Percentiles rank a stretch among this genome's conserved stretches.
These are phyloP conservation scores for Herpetotheres cachinnans DNA, from an alignment of 2,113 vertebrate species.

Conservation along the genomic window DNA sequence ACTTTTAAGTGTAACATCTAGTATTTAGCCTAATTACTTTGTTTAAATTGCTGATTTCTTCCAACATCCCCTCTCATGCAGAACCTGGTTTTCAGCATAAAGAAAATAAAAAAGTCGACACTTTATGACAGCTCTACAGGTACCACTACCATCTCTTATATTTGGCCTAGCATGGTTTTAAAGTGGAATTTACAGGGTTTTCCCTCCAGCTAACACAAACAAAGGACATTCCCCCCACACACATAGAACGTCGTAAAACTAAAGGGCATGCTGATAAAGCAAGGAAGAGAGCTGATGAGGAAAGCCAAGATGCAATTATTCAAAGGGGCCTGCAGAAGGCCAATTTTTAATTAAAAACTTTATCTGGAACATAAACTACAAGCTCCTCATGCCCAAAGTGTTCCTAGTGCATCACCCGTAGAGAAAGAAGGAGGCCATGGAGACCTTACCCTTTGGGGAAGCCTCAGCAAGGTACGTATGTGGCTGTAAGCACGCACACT, in stretches of 20 bases:
- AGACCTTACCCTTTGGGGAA: neutral
- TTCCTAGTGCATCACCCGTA: neutral
- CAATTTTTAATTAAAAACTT: neutral
- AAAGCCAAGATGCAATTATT: neutral
- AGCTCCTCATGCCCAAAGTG: rapidly evolving
- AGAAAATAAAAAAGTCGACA: neutral
- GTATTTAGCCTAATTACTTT: neutral
- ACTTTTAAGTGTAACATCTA: neutral
- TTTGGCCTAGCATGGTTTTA: neutral
- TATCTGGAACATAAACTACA: neutral
- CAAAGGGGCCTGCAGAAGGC: neutral
- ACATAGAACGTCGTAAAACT: rapidly evolving
- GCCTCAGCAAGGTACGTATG: neutral
- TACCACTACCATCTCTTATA: neutral
- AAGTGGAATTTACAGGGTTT: neutral
- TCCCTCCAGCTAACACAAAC: neutral
- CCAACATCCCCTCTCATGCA: neutral
- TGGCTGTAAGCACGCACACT: rapidly evolving
- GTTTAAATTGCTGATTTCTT: neutral
- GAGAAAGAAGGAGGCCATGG: rapidly evolving
- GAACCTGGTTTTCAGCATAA: neutral
- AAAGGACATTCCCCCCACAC: neutral
- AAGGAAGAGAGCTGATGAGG: neutral
- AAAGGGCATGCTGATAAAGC: neutral
- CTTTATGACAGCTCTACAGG: neutral